These are phyloP conservation scores for Cisticola juncidis DNA, from an alignment of 2,113 vertebrate genomes.

Conservation along the genomic window DNA sequence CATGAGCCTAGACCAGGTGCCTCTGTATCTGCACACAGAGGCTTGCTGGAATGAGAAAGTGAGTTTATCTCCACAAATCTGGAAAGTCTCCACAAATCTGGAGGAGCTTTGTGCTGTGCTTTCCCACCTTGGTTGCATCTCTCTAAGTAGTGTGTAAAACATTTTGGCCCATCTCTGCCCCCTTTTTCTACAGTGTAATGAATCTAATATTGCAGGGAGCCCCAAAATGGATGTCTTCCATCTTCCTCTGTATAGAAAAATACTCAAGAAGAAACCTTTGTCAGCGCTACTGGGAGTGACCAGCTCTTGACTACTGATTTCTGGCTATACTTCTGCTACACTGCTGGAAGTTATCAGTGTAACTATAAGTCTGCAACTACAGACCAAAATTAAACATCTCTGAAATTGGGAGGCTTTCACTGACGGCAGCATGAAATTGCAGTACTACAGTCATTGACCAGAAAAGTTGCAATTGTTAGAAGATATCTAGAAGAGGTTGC, in stretches of 20 bases:
- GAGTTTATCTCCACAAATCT: background rate
- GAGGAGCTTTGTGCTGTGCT: background rate
- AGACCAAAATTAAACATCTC: background rate
- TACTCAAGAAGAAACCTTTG: background rate
- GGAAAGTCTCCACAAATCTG: background rate
- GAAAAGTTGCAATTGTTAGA: background rate
- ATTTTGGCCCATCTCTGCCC: background rate
- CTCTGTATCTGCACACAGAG: background rate
- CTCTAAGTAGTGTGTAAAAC: background rate
- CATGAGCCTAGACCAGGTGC: background rate
- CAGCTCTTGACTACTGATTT: background rate
- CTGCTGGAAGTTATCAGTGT: background rate
- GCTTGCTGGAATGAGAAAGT: background rate
- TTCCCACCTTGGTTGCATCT: background rate
- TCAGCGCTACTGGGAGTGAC: background rate
- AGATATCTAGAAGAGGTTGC: background rate
- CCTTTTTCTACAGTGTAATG: background rate
- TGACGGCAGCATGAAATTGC: fast-evolving
- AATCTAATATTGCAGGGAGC: background rate
- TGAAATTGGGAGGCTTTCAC: background rate
- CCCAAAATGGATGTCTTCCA: background rate
- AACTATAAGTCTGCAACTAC: background rate
- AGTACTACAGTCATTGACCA: background rate
- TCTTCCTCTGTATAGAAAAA: background rate
- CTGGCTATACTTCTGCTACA: background rate